Evolutionary conservation across 2,888 invertebrate genomes (phyloP), one percentile per base, ranked within the genome.

Genomic region (Clistopyga incitator): DNA sequence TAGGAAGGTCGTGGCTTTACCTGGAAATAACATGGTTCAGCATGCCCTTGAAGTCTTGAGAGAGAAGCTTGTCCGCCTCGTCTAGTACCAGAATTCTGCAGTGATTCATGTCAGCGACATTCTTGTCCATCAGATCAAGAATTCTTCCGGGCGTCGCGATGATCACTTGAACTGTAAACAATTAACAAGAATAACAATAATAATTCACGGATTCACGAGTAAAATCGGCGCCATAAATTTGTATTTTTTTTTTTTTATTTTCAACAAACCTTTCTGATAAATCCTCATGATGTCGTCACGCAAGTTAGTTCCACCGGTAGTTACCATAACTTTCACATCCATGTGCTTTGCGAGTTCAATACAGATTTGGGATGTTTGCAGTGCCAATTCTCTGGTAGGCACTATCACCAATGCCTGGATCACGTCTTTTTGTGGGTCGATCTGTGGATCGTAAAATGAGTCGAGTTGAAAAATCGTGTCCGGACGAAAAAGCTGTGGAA

Each of bases 141-240:
- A 99, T 99, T 94, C 99, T 97, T 90, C 99, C 99, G 86, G 99
- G 99, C 87, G 99, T 99, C 86, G 99, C 99, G 93, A 99, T 99
- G 92, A 99, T 98, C 88, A 99, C 96, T 95, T 99, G 99, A 93
- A 99, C 99, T 97, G 93, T 38, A 59, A 79, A 50, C 72, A 78
- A 80, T 56, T 0, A 18, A 52, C 3, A 52, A 18, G 8, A n/a
- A n/a, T n/a, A n/a, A n/a, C n/a, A n/a, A 20, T 52, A 8, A 52
- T 18, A 6, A 50, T 18, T n/a, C 20, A 20, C 18, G 23, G 23
- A 23, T 20, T 20, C 20, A 11, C 18, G 6, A 20, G 11, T 23
- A 23, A 20, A 54, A 20, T 54, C 25, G 59, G 29, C 59, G 15
- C 23, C 25, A 18, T 52, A 64, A 61, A 70, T 75, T 29, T 29